Conservation (phyloP, 2,113 vertebrate species). For the Oreochromis niloticus region DNA sequence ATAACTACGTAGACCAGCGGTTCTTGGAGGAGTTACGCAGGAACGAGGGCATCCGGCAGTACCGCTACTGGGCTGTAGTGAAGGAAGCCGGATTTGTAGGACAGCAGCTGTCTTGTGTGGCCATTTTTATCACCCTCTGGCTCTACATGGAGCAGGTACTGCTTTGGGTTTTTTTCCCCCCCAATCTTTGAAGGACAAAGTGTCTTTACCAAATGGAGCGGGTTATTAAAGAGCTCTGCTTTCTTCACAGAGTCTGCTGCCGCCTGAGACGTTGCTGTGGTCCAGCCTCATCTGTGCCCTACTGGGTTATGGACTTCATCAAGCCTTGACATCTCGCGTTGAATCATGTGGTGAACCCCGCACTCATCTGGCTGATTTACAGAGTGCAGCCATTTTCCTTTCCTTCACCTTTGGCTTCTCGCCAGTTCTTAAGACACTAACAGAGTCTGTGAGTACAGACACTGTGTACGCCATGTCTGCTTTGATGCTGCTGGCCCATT, state of each 20-base stretch:
- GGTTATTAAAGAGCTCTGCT: background rate
- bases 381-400: conserved; percentile 85
- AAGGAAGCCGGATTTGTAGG: conserved; percentile 86
- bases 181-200: background rate
- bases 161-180: background rate
- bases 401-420: conserved; percentile 96
- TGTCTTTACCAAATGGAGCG: background rate
- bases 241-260: conserved; percentile 60
- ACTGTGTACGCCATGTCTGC: conserved; percentile 95
- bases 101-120: conserved; percentile 92
- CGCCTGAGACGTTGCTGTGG: conserved; percentile 78
- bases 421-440: conserved; percentile 90
- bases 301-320: conserved; percentile 83
- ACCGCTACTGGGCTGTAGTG: conserved; percentile 86
- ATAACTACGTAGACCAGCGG: conserved; percentile 91
- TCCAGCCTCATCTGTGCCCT: conserved; percentile 74
- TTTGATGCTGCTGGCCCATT: conserved; percentile 90
- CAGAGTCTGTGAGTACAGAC: conserved; percentile 94
- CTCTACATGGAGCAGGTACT: conserved; percentile 89
- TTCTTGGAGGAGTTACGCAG: conserved; percentile 90
- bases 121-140: conserved; percentile 88
- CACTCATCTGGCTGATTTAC: conserved; percentile 83
- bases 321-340: conserved; percentile 64
- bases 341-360: conserved; percentile 60
- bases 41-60: conserved; percentile 84